These are phyloP conservation scores for Pteropus alecto DNA, from an alignment of 2,113 vertebrate species.

Conservation along the genomic window DNA sequence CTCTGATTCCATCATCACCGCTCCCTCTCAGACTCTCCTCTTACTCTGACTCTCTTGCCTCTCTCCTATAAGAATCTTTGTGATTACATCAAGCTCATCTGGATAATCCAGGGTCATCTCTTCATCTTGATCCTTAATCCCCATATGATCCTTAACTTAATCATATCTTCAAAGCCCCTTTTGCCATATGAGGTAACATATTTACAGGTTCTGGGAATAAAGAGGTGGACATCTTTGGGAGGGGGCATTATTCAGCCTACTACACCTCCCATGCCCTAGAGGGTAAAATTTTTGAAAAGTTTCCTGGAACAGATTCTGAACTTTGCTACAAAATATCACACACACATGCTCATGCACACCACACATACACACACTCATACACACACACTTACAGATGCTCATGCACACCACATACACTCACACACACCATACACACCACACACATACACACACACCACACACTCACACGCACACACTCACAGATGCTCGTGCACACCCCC, in stretches of 20 bases:
- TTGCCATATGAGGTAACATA: neutral
- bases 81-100: neutral
- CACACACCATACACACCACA: too few relatives aligned
- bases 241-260: neutral
- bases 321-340: neutral
- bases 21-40: neutral
- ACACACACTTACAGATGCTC: too few relatives aligned
- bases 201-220: neutral
- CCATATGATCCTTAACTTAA: neutral
- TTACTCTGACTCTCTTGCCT: neutral
- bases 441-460: neutral
- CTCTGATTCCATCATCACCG: neutral
- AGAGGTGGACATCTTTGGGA: neutral
- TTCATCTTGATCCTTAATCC: neutral
- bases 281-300: neutral
- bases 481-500: too few relatives aligned
- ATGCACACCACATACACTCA: neutral
- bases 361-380: too few relatives aligned
- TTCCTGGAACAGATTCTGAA: slow-evolving; percentile 28
- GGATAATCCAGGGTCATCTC: neutral
- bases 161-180: neutral
- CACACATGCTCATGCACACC: too few relatives aligned
- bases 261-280: neutral
- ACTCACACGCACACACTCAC: too few relatives aligned
- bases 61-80: neutral